phyloP scores from a whole-genome alignment of 1,140 invertebrate species.

The Phymorhynchus buccinoides region DNA sequence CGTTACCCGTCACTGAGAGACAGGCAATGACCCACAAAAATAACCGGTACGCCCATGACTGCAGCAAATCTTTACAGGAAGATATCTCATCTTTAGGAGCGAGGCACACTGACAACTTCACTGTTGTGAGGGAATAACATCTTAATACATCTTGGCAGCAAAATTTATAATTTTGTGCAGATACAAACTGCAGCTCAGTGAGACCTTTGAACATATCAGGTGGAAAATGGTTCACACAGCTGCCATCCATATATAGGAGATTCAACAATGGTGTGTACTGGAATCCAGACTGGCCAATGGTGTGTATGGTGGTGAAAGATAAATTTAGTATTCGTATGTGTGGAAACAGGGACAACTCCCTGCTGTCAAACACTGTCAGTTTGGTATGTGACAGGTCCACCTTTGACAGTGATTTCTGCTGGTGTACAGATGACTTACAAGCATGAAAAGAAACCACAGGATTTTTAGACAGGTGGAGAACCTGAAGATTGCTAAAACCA shows the following conservation, averaged over 20 bases:
- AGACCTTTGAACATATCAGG: conserved; percentile 40
- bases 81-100: conserved; percentile 52
- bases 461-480: conserved; percentile 29
- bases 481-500: conserved; percentile 21
- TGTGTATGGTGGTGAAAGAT: not conserved
- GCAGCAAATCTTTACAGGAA: conserved; percentile 52
- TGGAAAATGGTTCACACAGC: conserved; percentile 33
- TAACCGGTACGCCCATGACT: conserved; percentile 20
- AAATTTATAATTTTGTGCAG: conserved; percentile 43
- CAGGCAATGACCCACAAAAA: conserved; percentile 54
- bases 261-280: conserved; percentile 19
- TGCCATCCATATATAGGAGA: conserved; percentile 32
- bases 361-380: not conserved
- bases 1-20: conserved; percentile 52
- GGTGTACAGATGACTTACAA: not conserved
- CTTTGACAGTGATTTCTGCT: not conserved
- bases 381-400: conserved; percentile 17
- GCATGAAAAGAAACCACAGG: not conserved
- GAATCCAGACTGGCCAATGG: conserved; percentile 26
- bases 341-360: not conserved
- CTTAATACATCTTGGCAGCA: conserved; percentile 52
- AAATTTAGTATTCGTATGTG: conserved; percentile 25
- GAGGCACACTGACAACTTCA: conserved; percentile 31
- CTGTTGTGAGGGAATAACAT: not conserved
- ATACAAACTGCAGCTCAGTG: conserved; percentile 11